Conservation (phyloP, 2,888 invertebrate genomes). For the Villa cingulata region DNA sequence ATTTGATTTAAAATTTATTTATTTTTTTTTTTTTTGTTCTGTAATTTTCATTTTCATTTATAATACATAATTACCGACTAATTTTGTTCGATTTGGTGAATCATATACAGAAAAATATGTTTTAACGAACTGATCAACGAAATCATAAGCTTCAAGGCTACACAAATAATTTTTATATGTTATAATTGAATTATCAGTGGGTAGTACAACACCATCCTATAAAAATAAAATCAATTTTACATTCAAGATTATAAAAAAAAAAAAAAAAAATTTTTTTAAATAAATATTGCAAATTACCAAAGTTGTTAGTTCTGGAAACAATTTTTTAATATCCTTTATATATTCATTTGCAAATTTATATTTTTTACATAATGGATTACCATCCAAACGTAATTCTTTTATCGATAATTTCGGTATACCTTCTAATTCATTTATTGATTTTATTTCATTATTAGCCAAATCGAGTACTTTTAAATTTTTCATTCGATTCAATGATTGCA, state of each 20-base stretch:
- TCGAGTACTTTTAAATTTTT: conserved; percentile 12
- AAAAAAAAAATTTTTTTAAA: no score
- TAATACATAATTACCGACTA: conserved; percentile 8
- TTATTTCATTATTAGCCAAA: conserved; percentile 12
- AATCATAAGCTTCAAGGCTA: conserved; percentile 12
- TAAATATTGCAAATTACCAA: no score
- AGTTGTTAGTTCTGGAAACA: conserved; percentile 11
- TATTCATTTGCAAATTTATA: conserved; percentile 6
- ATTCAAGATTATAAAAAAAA: no score
- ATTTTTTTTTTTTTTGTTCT: no score
- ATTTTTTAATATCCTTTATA: conserved; percentile 8
- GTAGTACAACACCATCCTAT: conserved; percentile 9
- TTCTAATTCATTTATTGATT: conserved; percentile 7
- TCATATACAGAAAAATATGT: conserved; percentile 11
- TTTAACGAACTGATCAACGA: conserved; percentile 13
- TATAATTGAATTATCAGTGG: neutral
- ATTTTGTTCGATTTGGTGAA: conserved; percentile 5
- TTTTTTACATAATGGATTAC: conserved; percentile 15
- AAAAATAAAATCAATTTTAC: neutral
- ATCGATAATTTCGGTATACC: conserved; percentile 8
- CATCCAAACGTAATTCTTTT: conserved; percentile 9
- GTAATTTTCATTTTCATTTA: no score
- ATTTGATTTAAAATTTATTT: no score
- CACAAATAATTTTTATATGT: conserved; percentile 12
- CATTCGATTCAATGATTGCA: conserved; percentile 10